Evolutionary conservation across 92 coral and sea anemone genomes (phyloP).

Genomic region (Meandrina meandrites): DNA sequence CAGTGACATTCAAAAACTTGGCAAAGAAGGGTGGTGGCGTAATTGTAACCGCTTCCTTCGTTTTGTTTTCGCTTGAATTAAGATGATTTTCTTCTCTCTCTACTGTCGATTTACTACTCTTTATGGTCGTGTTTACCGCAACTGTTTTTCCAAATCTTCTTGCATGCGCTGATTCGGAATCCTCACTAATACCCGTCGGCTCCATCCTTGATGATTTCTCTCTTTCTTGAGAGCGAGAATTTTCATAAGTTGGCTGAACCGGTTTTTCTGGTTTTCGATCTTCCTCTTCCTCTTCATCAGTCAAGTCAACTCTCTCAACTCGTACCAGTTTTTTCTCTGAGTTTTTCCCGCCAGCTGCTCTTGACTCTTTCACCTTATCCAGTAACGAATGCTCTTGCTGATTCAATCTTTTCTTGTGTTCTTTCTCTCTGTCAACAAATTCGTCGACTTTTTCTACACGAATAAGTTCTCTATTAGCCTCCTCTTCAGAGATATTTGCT

Average conservation of each 20-base stretch:
- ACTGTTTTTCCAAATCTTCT: conserved; percentile 26
- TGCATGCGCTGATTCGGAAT: conserved; percentile 20
- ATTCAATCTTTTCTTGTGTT: not conserved
- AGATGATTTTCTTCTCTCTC: not conserved
- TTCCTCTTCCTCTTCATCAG: conserved; percentile 32
- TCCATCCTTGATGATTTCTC: not conserved
- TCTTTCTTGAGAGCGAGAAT: not conserved
- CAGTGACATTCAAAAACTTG: conserved; percentile 30
- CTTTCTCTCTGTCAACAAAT: conserved; percentile 28
- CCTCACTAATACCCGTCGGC: not conserved
- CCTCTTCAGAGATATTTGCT: conserved; percentile 72
- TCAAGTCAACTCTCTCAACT: conserved; percentile 62
- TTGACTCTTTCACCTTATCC: conserved; percentile 19
- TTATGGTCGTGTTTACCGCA: not conserved
- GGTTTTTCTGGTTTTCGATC: conserved; percentile 10
- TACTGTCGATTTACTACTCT: not conserved
- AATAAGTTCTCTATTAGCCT: conserved; percentile 70
- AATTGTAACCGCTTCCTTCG: not conserved
- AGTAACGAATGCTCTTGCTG: conserved; percentile 23
- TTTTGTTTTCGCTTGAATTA: not conserved
- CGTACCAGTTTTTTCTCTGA: conserved; percentile 52
- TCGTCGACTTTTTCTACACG: conserved; percentile 78
- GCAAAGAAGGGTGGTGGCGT: conserved; percentile 37
- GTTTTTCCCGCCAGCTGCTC: not conserved
- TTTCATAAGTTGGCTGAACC: conserved; percentile 10